Percentiles rank a stretch among this genome's conserved stretches.
phyloP scores from a whole-genome alignment of 2,888 invertebrate species.

The Ichneumoninae sp. region DNA sequence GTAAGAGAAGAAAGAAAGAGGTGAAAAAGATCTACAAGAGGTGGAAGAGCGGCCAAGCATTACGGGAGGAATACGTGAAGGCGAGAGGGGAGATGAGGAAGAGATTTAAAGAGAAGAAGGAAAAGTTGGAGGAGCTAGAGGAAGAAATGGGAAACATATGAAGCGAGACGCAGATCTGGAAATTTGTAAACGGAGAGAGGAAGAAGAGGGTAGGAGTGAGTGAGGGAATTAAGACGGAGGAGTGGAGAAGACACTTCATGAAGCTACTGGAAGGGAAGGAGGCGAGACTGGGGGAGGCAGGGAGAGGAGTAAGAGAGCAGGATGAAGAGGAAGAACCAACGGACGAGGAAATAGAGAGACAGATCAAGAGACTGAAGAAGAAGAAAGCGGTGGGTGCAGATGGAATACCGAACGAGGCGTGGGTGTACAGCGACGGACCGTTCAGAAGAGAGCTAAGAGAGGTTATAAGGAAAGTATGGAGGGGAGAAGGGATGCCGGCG shows the following conservation, averaged over 20 bases:
- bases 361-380: conserved; percentile 27
- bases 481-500: conserved; percentile 39
- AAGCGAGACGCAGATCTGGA: conserved; percentile 40
- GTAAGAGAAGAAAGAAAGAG: conserved; percentile 11
- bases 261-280: conserved; percentile 1
- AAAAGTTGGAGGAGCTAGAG: conserved; percentile 14
- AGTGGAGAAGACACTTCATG: conserved; percentile 29
- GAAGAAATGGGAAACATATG: conserved; percentile 26
- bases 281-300: neutral
- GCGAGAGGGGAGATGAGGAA: conserved; percentile 22
- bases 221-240: conserved; percentile 3
- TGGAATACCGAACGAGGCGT: conserved; percentile 38
- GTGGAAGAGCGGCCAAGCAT: neutral
- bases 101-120: conserved; percentile 33
- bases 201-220: conserved; percentile 13
- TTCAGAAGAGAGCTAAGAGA: neutral
- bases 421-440: neutral
- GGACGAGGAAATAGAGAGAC: conserved; percentile 25
- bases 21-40: conserved; percentile 18
- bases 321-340: conserved; percentile 20
- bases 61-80: conserved; percentile 30
- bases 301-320: neutral
- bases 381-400: conserved; percentile 39
- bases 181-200: conserved; percentile 36
- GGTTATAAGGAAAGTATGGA: conserved; percentile 13